Base-by-base conservation (phyloP, 2,113 vertebrate species). In the Excalfactoria chinensis region DNA sequence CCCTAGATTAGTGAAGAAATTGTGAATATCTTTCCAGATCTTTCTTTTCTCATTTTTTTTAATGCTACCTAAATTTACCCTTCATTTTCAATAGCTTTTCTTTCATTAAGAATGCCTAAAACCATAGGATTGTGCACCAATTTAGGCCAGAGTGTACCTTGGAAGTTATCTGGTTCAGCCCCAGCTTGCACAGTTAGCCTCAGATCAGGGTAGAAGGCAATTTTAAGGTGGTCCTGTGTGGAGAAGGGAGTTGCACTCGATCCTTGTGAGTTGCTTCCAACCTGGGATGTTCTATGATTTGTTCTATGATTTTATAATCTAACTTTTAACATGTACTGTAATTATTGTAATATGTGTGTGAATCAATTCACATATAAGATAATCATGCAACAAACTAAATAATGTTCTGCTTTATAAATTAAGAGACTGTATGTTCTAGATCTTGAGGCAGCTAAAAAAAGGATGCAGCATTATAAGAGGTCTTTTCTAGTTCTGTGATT, bases 141-240 rank as follows among this genome's bases (percentile, higher is more conserved):
- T 60, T 83, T 73, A 49, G 21, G 30, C 18, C 32, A 43, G 34
- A 82, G 75, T 23, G 11, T 28, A 35, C 5, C 9, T 35, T 2
- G 1, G 16, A n/a, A 19, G 15, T 44, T 15, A 7, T 44, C 13
- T 56, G 11, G 32, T 49, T 34, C 48, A 73, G 15, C 12, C 46
- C 21, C 2, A 2, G 15, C 40, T 63, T 43, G 15, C 32, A 48
- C 6, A 12, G 21, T 6, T 62, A 53, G 26, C 51, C 51, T 53
- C 62, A 30, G 41, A 56, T 37, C 8, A 0, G 0, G 7, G 32
- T 56, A 56, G 53, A 56, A 6, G 9, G 30, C 7, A 2, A 62
- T 62, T 62, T 26, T 62, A 26, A 62, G 23, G 16, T 40, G 25
- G 16, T 62, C 60, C 60, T 62, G 23, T 5, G 23, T 62, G 25